Evolutionary conservation across 2,797 vertebrate genomes (phyloP), one percentile per base, ranked within the genome.

Genomic region (Nasua narica): DNA sequence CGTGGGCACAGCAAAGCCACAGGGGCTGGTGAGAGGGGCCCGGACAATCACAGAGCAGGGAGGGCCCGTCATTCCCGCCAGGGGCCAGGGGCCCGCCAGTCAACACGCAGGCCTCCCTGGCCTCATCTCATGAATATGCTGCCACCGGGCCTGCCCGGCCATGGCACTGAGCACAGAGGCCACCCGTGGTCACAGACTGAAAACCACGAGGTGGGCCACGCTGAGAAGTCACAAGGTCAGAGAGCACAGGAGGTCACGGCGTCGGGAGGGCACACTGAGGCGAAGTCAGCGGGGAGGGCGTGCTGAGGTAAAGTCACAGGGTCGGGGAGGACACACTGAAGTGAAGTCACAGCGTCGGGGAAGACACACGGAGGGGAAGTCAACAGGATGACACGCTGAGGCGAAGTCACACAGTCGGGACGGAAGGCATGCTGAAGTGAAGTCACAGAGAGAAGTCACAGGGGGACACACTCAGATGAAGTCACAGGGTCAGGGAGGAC

Each of bases 121-220:
- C 88, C 88, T 18, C 2, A 0, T 4, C 37, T 0, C 7, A 1
- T 1, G 10, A 52, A 35, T 0, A 3, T 12, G 10, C 14, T 0
- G 3, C 27, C 29, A 5, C 10, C 21, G 0, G 25, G 62, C 85
- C 43, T 23, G 25, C 32, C 29, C 7, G 3, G 84, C 35, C 4
- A 3, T 0, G 3, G 35, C 48, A 5, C 48, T 0, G 46, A 52
- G 29, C 52, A 37, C 23, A 19, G 18, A 15, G 16, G 37, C 18
- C 27, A 25, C 3, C 14, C 0, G 40, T 0, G 27, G 50, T 6
- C 40, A 52, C 35, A 8, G 60, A 67, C 46, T 18, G 32, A n/a
- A 54, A n/a, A 29, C 65, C 7, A 27, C 0, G 2, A 25, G 14
- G 9, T 18, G 56, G 56, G 19, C 48, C 56, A 29, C 15, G 0